phyloP scores from a whole-genome alignment of 2,888 invertebrate genomes.

The Orthonevra nobilis region DNA sequence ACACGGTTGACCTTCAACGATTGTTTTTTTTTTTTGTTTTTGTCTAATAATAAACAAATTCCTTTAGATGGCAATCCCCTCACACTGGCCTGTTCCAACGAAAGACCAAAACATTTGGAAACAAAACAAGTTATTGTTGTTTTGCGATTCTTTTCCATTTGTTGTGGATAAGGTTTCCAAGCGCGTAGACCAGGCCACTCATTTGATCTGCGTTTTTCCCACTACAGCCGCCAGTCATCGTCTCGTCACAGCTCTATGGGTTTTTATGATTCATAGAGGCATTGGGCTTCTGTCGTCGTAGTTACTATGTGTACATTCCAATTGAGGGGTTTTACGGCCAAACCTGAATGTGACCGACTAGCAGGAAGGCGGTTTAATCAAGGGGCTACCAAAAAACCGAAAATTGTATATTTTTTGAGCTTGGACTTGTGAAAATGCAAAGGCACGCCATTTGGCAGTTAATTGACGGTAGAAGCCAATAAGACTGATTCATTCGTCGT shows the following conservation, averaged over 20 bases:
- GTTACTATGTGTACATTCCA: too few species aligned
- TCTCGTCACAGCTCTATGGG: slow-evolving; percentile 11
- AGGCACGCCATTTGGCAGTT: slow-evolving; percentile 20
- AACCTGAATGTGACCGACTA: slow-evolving; percentile 12
- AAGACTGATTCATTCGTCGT: not conserved
- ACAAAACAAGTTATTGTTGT: slow-evolving; percentile 3
- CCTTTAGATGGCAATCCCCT: not conserved
- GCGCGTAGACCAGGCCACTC: not conserved
- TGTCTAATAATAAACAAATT: slow-evolving; percentile 13
- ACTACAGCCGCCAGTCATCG: not conserved
- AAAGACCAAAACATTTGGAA: slow-evolving; percentile 19
- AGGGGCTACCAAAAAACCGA: too few species aligned
- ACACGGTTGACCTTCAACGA: slow-evolving; percentile 34
- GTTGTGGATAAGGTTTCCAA: not conserved
- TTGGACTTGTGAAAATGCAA: not conserved
- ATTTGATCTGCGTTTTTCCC: slow-evolving; percentile 14
- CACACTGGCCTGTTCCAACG: too few species aligned
- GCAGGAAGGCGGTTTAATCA: slow-evolving; percentile 2
- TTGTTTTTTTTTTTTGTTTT: too few species aligned
- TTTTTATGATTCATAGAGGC: slow-evolving; percentile 17
- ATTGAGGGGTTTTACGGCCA: slow-evolving; percentile 5
- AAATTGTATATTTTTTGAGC: too few species aligned
- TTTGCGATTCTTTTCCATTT: not conserved
- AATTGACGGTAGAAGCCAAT: slow-evolving; percentile 12
- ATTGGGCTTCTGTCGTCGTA: not conserved